A percentile compares a stretch with the other conserved stretches of the same genome.
phyloP scores from a whole-genome alignment of 2,113 vertebrate species.

The Vanacampus margaritifer region DNA sequence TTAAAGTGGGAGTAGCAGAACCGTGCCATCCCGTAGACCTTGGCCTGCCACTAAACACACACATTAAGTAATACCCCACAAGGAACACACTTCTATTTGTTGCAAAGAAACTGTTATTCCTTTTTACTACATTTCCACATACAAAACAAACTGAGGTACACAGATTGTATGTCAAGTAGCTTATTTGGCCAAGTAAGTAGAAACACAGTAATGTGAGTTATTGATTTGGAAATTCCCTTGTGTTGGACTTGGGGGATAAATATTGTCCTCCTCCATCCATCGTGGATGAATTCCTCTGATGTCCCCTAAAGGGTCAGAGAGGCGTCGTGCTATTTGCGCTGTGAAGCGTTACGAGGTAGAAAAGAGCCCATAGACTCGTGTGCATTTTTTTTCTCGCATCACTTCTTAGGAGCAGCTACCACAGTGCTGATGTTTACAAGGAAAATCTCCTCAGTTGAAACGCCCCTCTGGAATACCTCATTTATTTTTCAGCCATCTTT shows the following conservation, averaged over 20 bases:
- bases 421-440: slow-evolving; percentile 29
- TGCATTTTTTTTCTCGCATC: slow-evolving; percentile 33
- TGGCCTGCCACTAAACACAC: slow-evolving; percentile 59
- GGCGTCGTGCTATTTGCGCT: slow-evolving; percentile 22
- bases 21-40: slow-evolving; percentile 58
- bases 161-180: slow-evolving; percentile 31
- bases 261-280: slow-evolving; percentile 27
- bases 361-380: slow-evolving; percentile 19
- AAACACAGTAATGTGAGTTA: slow-evolving; percentile 30
- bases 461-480: slow-evolving; percentile 9
- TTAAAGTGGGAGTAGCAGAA: slow-evolving; percentile 72
- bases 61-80: slow-evolving; percentile 39
- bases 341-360: slow-evolving; percentile 17
- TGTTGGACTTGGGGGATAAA: slow-evolving; percentile 23
- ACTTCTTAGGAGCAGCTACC: slow-evolving; percentile 25
- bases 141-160: slow-evolving; percentile 23
- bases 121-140: slow-evolving; percentile 27
- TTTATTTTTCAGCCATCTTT: slow-evolving; percentile 30
- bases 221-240: slow-evolving; percentile 39
- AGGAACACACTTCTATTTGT: slow-evolving; percentile 18
- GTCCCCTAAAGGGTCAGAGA: slow-evolving; percentile 35
- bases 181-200: slow-evolving; percentile 21
- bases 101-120: slow-evolving; percentile 37
- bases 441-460: slow-evolving; percentile 26
- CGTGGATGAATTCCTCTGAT: slow-evolving; percentile 37